Evolutionary conservation across 1,140 invertebrate species (phyloP).

Genomic region (Maniola jurtina): DNA sequence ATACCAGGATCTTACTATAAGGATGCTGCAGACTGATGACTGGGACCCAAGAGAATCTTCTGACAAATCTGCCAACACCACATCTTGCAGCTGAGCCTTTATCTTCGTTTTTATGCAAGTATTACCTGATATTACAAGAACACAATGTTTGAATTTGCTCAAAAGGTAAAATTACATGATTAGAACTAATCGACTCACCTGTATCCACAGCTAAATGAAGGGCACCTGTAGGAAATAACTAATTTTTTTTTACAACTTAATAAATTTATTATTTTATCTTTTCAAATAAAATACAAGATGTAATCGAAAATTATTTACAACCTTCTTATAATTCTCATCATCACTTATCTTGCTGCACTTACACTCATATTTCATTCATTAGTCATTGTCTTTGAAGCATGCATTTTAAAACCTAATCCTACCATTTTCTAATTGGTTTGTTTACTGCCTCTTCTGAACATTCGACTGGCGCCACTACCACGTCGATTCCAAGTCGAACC

Average conservation of each 20-base stretch:
- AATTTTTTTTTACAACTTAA: slow-evolving; percentile 54
- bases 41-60: slow-evolving; percentile 19
- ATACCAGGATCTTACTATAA: slow-evolving; percentile 75
- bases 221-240: slow-evolving; percentile 46
- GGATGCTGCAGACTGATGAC: slow-evolving; percentile 45
- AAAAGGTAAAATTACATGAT: slow-evolving; percentile 41
- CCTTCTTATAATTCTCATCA: slow-evolving; percentile 47
- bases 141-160: slow-evolving; percentile 35
- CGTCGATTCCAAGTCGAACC: slow-evolving; percentile 52
- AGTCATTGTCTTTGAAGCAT: slow-evolving; percentile 45
- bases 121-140: slow-evolving; percentile 64
- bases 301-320: slow-evolving; percentile 73
- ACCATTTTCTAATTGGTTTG: slow-evolving; percentile 50
- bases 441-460: slow-evolving; percentile 66
- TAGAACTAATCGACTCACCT: slow-evolving; percentile 66
- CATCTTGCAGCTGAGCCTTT: neutral
- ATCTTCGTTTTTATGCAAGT: slow-evolving; percentile 19
- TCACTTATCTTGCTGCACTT: slow-evolving; percentile 58
- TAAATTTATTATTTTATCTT: slow-evolving; percentile 65
- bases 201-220: slow-evolving; percentile 29
- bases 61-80: slow-evolving; percentile 10
- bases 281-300: slow-evolving; percentile 65
- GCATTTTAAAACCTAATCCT: slow-evolving; percentile 30
- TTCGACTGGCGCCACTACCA: slow-evolving; percentile 47
- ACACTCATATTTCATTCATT: slow-evolving; percentile 44